Percentiles rank a stretch among this genome's conserved stretches.
phyloP scores from a whole-genome alignment of 2,888 invertebrate genomes.

The Pseudococcus longispinus region DNA sequence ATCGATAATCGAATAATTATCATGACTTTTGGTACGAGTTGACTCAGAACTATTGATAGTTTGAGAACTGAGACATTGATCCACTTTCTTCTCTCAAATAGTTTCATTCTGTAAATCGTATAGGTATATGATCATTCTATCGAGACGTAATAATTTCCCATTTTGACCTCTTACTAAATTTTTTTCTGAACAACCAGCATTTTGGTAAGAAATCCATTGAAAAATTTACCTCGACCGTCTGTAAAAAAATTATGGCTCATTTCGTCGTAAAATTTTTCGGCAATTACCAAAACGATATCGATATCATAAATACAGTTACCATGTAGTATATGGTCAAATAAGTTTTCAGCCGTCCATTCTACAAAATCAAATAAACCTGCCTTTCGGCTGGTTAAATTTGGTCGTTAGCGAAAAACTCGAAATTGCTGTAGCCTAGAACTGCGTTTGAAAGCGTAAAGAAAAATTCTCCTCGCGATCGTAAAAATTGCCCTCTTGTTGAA shows the following conservation, averaged over 20 bases:
- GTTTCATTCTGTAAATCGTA: too few species aligned
- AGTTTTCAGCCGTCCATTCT: background rate
- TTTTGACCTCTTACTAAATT: too few species aligned
- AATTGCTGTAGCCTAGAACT: background rate
- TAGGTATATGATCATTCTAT: too few species aligned
- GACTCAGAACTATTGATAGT: too few species aligned
- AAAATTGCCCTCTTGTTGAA: background rate
- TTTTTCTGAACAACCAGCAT: too few species aligned
- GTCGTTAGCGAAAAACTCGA: background rate
- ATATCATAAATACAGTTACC: background rate
- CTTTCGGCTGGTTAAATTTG: background rate
- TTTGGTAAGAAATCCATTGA: background rate
- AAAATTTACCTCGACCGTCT: background rate
- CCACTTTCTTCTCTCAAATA: too few species aligned
- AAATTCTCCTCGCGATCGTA: background rate
- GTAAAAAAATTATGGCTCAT: background rate
- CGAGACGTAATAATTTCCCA: background rate
- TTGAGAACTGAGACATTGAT: too few species aligned
- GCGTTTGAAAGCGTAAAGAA: background rate
- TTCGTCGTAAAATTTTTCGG: background rate
- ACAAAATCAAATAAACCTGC: background rate
- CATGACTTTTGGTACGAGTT: too few species aligned
- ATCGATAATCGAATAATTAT: too few species aligned
- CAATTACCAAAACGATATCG: background rate
- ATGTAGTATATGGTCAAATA: background rate